Evolutionary conservation across 2,113 vertebrate genomes (phyloP).

Genomic region (Boulengeromyrus knoepffleri): DNA sequence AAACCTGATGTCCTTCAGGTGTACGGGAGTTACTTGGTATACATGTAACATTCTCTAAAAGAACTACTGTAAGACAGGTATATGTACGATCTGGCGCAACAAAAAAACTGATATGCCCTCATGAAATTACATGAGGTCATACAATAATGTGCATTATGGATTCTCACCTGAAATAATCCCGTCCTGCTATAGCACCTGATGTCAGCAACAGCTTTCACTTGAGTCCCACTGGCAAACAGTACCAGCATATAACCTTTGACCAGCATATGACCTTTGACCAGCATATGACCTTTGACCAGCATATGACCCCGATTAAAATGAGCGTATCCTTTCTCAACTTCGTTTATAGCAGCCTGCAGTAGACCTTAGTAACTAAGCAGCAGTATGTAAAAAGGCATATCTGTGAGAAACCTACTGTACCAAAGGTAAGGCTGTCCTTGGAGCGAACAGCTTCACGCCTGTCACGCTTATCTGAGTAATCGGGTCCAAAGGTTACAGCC

Average conservation of each 20-base stretch:
- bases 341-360: neutral
- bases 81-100: neutral
- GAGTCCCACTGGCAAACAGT: neutral
- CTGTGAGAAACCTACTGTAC: neutral
- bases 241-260: neutral
- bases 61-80: neutral
- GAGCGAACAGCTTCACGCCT: neutral
- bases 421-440: neutral
- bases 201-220: neutral
- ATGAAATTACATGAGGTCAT: neutral
- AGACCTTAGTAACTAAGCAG: neutral
- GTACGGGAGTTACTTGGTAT: neutral
- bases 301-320: neutral
- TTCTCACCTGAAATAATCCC: constrained; percentile 6
- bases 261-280: neutral
- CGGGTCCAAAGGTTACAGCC: neutral
- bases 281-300: neutral
- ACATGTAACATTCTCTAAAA: neutral
- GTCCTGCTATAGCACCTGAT: neutral
- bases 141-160: neutral
- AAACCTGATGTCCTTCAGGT: neutral
- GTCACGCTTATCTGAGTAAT: neutral
- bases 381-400: neutral
- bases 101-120: neutral
- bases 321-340: neutral